Base-by-base conservation (phyloP, 2,888 invertebrate species). In the Synergus itoensis region DNA sequence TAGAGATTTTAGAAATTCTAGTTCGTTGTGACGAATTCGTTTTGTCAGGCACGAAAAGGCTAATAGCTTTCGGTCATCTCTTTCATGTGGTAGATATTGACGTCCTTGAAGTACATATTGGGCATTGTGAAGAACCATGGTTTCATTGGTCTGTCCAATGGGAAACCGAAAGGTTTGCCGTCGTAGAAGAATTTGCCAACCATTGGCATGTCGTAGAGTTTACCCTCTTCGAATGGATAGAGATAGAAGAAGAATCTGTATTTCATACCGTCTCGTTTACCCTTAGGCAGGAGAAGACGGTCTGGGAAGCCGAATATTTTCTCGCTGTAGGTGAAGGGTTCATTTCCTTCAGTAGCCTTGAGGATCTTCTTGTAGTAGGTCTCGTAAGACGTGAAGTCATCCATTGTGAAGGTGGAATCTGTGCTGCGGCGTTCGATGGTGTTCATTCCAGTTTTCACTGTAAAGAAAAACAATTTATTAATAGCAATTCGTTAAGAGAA, bases 251-350 rank as follows among this genome's bases (percentile, higher is more conserved):
- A 93, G 83, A 96, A 90, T 83, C 94, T 93, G 93, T 93, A 95
- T 18, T 93, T 93, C 94, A 95, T 94, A 79, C 96, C 96, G 65
- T 93, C 95, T 84, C 92, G 91, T 86, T 92, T 94, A 79, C 95
- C 96, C 89, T 94, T 95, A 85, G 96, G 96, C 77, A 96, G 91
- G 87, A 94, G 90, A 73, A 96, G 91, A 84, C 95, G 94, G 81
- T 94, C 93, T 12, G 95, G 95, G 89, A 94, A 94, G 14, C 87
- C 89, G 80, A 87, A 89, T 57, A 84, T 16, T 60, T 84, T 87
- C 12, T 90, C 88, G 80, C 77, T 85, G 86, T 91, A 92, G 1
- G 86, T 86, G 85, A 91, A 90, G 8, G 90, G 90, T 67, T 89
- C 90, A 79, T 85, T 88, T 48, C 91, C 91, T 77, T 89, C 88